These are phyloP conservation scores for Stenodera caucasica DNA, from an alignment of 2,888 invertebrate genomes.

Conservation along the genomic window DNA sequence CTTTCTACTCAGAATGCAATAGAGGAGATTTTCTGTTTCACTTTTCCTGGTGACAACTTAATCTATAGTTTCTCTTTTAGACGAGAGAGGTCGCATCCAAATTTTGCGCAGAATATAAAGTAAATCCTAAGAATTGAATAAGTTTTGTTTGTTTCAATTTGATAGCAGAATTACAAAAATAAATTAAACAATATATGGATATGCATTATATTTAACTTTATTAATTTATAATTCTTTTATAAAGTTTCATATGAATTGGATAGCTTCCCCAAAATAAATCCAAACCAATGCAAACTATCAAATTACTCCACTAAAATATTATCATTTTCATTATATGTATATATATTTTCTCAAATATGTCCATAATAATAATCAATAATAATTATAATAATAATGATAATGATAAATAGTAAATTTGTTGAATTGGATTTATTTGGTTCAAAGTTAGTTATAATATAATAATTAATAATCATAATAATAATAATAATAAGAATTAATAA, in stretches of 20 bases:
- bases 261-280: conserved; percentile 52
- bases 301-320: conserved; percentile 36
- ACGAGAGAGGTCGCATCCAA: too few species aligned
- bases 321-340: conserved; percentile 35
- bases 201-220: conserved; percentile 58
- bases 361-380: background rate
- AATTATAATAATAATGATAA: conserved; percentile 4
- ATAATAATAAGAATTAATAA: conserved; percentile 46
- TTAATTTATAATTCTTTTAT: conserved; percentile 58
- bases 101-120: too few species aligned
- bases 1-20: too few species aligned
- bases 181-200: conserved; percentile 41
- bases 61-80: too few species aligned
- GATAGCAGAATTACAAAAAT: conserved; percentile 17
- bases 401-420: conserved; percentile 35
- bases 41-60: too few species aligned
- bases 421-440: conserved; percentile 50
- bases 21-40: too few species aligned
- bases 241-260: conserved; percentile 57
- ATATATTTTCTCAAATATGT: conserved; percentile 32
- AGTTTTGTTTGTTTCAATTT: too few species aligned
- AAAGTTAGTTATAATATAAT: conserved; percentile 44
- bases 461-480: conserved; percentile 43
- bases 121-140: too few species aligned
- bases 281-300: conserved; percentile 43